Percentiles rank a stretch among this genome's conserved stretches.
Conservation (phyloP, 2,888 invertebrate species). For the Fissipunctia ypsillon region DNA sequence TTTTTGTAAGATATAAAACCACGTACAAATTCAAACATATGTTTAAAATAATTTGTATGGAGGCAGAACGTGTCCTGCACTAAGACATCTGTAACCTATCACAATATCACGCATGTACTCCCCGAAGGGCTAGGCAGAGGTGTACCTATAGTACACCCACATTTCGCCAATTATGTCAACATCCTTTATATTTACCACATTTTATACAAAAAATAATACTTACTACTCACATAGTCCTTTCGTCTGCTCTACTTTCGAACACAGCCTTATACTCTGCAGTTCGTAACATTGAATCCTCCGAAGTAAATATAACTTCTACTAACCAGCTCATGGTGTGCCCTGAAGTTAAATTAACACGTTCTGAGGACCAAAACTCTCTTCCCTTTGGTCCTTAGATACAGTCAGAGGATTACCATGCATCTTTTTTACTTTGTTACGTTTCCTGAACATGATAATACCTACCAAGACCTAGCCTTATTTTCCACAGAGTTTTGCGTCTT, state of each 20-base stretch:
- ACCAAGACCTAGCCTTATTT: background rate
- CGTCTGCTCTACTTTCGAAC: background rate
- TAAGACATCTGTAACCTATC: no score
- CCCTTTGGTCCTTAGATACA: background rate
- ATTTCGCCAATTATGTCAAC: no score
- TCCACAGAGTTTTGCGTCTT: background rate
- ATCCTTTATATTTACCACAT: background rate
- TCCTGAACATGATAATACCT: background rate
- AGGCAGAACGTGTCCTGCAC: no score
- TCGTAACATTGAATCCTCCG: background rate
- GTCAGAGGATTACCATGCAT: background rate
- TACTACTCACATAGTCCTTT: background rate
- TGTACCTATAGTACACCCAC: no score
- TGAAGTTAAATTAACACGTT: background rate
- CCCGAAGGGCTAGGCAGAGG: no score
- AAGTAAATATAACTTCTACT: background rate
- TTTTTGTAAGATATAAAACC: background rate
- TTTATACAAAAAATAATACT: background rate
- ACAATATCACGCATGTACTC: no score
- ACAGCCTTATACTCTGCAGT: background rate
- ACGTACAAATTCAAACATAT: background rate
- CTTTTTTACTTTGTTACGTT: background rate
- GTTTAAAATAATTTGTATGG: background rate
- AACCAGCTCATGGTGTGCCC: background rate
- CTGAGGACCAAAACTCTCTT: background rate